Percentiles rank a stretch among this genome's conserved stretches.
Evolutionary conservation across 2,888 invertebrate genomes (phyloP).

Genomic region (Drosophila engyochracea): DNA sequence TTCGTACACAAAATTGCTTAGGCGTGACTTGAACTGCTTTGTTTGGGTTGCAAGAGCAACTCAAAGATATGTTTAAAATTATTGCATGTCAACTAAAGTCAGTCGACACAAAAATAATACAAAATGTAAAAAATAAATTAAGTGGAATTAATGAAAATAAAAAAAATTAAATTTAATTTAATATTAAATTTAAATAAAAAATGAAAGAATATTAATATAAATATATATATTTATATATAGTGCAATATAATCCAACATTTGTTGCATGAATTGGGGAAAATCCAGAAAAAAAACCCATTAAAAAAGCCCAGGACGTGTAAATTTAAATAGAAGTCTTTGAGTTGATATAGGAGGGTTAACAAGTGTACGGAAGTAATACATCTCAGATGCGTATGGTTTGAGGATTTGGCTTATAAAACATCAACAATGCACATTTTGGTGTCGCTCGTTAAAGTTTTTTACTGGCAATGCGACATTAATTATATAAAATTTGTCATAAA

Average conservation of each 20-base stretch:
- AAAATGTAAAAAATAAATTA: not conserved
- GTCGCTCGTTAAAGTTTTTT: slow-evolving; percentile 57
- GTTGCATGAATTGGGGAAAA: not conserved
- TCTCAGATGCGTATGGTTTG: not conserved
- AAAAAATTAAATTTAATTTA: not conserved
- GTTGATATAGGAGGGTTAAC: not conserved
- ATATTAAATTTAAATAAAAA: not conserved
- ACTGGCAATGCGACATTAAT: slow-evolving; percentile 53
- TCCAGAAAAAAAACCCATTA: rapidly evolving
- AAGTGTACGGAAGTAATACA: not conserved
- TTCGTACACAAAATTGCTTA: slow-evolving; percentile 3
- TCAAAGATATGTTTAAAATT: not conserved
- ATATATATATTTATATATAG: too few species aligned
- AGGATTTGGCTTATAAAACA: slow-evolving; percentile 31
- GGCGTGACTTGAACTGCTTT: slow-evolving; percentile 24
- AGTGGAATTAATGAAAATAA: not conserved
- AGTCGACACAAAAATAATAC: not conserved
- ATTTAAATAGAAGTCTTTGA: not conserved
- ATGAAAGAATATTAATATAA: not conserved
- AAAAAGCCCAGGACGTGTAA: not conserved
- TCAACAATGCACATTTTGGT: slow-evolving; percentile 50
- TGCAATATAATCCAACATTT: not conserved
- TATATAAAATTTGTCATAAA: slow-evolving; percentile 51
- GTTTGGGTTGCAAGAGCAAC: not conserved
- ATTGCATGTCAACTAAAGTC: not conserved